A percentile compares a stretch with the other conserved stretches of the same genome.
Evolutionary conservation across 2,888 invertebrate genomes (phyloP).

Genomic region (Athrips mouffetella): DNA sequence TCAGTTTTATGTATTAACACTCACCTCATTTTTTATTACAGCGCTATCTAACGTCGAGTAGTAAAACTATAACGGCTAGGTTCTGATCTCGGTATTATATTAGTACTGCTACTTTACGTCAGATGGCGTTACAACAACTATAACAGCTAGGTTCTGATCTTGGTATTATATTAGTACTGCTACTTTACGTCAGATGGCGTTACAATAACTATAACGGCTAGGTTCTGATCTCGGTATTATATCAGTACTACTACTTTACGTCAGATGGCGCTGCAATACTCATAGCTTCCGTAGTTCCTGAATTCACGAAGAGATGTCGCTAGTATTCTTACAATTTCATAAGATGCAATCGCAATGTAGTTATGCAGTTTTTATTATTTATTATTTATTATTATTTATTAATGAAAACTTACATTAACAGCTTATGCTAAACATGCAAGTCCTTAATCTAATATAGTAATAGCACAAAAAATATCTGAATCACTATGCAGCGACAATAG

Average conservation of each 20-base stretch:
- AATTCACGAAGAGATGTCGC: conserved; percentile 42
- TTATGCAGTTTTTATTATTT: conserved; percentile 62
- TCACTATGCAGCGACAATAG: too few species aligned
- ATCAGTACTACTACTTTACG: conserved; percentile 16
- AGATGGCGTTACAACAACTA: conserved; percentile 40
- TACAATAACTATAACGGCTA: conserved; percentile 7
- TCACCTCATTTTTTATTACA: conserved; percentile 8
- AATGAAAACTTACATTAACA: too few species aligned
- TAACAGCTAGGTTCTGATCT: background rate
- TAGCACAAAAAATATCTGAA: too few species aligned
- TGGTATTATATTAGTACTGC: conserved; percentile 14
- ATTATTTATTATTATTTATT: too few species aligned
- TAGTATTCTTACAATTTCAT: conserved; percentile 9
- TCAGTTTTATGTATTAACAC: conserved; percentile 41
- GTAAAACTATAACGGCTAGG: conserved; percentile 25
- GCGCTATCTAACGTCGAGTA: conserved; percentile 39
- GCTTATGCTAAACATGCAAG: too few species aligned
- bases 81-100: background rate
- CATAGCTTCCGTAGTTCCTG: conserved; percentile 10
- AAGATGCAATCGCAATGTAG: conserved; percentile 26
- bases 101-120: conserved; percentile 21
- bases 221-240: background rate
- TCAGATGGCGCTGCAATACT: conserved; percentile 40
- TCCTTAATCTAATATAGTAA: too few species aligned
- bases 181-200: conserved; percentile 40